Conservation (phyloP, 2,888 invertebrate genomes). For the Drosophila ustulata region DNA sequence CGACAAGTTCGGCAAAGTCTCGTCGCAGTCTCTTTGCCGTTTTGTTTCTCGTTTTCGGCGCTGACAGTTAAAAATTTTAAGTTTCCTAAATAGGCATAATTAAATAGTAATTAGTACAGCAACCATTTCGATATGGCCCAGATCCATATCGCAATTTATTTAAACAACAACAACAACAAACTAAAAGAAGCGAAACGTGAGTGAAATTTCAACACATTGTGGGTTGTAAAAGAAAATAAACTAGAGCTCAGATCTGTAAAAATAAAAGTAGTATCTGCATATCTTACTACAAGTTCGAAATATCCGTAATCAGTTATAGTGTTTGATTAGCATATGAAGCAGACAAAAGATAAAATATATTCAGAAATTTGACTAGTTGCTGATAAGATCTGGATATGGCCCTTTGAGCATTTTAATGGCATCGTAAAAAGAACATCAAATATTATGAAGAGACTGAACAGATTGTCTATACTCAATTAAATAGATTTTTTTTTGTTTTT, state of each 20-base stretch:
- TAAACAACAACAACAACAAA: background rate
- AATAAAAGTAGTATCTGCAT: too few relatives aligned
- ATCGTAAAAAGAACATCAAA: background rate
- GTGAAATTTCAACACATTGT: conserved; percentile 1
- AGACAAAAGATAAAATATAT: background rate
- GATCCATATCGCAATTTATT: conserved; percentile 15
- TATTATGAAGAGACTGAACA: background rate
- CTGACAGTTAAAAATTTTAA: conserved; percentile 43
- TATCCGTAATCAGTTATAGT: background rate
- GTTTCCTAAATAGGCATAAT: conserved; percentile 45
- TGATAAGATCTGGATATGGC: background rate
- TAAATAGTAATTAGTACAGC: conserved; percentile 50
- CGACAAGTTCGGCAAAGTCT: background rate
- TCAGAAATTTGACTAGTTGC: background rate
- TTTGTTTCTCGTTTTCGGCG: conserved; percentile 6
- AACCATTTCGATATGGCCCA: conserved; percentile 31
- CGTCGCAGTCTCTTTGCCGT: background rate
- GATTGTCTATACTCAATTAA: too few relatives aligned
- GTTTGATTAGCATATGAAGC: background rate
- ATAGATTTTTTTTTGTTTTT: too few relatives aligned
- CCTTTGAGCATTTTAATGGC: background rate
- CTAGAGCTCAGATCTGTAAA: background rate
- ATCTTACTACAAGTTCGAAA: background rate
- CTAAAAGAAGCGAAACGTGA: background rate
- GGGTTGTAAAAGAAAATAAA: background rate